These are phyloP conservation scores for Narcine bancroftii DNA, from an alignment of 2,113 vertebrate genomes.

Conservation along the genomic window DNA sequence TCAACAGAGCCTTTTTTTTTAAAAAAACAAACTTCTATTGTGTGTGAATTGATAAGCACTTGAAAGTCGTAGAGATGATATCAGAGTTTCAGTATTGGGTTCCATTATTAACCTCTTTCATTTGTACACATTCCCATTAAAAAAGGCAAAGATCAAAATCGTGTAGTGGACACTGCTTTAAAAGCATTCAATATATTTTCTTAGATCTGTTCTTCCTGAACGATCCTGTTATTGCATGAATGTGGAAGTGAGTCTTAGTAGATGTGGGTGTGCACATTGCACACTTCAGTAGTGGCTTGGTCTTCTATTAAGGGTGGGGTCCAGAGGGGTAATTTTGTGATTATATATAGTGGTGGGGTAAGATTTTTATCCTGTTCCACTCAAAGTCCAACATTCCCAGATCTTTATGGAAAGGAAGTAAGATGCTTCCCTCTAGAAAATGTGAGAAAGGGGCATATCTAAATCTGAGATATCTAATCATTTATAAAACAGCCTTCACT, in stretches of 20 bases:
- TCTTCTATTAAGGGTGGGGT: neutral
- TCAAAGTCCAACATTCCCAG: neutral
- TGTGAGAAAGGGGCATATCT: neutral
- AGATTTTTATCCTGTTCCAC: neutral
- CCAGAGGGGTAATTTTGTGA: neutral
- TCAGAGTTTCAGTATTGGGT: neutral
- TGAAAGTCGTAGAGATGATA: slow-evolving; percentile 20
- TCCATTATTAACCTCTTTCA: neutral
- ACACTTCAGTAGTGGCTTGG: neutral
- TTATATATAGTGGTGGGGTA: neutral
- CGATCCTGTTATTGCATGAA: too few relatives aligned
- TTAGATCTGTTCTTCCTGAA: neutral
- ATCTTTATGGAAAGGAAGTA: neutral
- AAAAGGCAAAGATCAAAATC: neutral
- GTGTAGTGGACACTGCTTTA: too few relatives aligned
- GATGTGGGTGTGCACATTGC: neutral
- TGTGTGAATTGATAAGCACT: neutral
- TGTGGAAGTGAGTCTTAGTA: neutral
- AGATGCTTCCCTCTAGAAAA: neutral
- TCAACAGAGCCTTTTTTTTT: slow-evolving; percentile 14
- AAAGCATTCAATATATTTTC: too few relatives aligned
- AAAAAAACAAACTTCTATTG: neutral
- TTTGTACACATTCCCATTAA: neutral
- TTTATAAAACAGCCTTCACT: neutral
- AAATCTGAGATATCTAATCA: neutral